Evolutionary conservation across 2,113 vertebrate genomes (phyloP).

Genomic region (Odobenus rosmarus): DNA sequence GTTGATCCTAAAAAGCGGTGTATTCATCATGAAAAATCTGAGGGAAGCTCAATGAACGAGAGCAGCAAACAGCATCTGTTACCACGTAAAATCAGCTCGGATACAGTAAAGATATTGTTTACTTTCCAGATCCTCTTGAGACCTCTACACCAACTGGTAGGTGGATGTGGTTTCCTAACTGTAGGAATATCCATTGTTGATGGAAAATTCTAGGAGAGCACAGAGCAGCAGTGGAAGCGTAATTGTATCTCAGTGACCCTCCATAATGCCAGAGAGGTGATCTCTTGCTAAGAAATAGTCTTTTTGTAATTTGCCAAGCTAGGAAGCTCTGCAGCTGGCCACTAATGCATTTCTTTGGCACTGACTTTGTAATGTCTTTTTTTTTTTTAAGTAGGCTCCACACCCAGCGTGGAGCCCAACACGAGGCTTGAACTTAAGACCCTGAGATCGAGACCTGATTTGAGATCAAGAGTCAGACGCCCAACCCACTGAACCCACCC

Average conservation of each 20-base stretch:
- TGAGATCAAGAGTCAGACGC: neutral
- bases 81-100: conserved; percentile 14
- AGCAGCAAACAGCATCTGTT: conserved; percentile 61
- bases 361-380: neutral
- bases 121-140: conserved; percentile 23
- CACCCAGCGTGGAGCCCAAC: neutral
- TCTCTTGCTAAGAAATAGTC: neutral
- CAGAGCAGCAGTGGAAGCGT: neutral
- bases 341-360: neutral
- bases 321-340: neutral
- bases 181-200: neutral
- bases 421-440: neutral
- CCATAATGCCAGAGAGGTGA: neutral
- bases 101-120: neutral
- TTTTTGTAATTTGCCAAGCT: neutral
- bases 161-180: neutral
- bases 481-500: neutral
- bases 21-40: conserved; percentile 52
- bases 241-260: neutral
- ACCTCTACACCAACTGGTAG: neutral
- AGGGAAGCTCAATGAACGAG: conserved; percentile 30
- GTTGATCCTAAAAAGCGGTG: conserved; percentile 56
- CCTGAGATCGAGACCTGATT: neutral
- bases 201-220: neutral
- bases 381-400: neutral